Evolutionary conservation across 2,888 invertebrate genomes (phyloP), one percentile per base, ranked within the genome.

Genomic region (Heliconius sara): DNA sequence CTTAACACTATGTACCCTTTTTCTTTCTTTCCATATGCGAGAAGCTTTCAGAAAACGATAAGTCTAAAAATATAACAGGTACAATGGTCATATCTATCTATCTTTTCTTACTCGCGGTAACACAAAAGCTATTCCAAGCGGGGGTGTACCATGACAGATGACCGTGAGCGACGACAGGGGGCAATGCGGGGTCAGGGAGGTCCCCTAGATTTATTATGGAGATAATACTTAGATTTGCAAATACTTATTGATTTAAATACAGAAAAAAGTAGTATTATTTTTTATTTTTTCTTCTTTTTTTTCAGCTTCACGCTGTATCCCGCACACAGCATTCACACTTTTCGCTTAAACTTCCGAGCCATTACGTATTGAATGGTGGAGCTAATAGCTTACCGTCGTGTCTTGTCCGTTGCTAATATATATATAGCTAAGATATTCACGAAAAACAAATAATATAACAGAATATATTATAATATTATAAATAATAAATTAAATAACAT

Each of bases 141-240:
- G 76, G 81, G 71, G 60, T 60, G 75, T 74, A 77, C 79, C 89
- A 88, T 91, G 91, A 91, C 89, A 89, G 89, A 91, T 91, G 91
- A 81, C 83, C 83, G 81, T 80, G 76, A 77, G 80, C 75, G 80
- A 71, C 79, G 83, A 83, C 82, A 79, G 83, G 71, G 76, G 79
- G 80, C 60, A 76, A 78, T 60, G 78, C 65, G 79, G 79, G 80
- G 79, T 39, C 16, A 65, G 81, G 83, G 80, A 34, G 77, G 52
- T 30, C n/a, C 73, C 67, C 43, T 43, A 47, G 78, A 80, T 79
- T 79, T 72, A 81, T 80, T 80, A 60, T 71, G 65, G 47, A 52
- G 72, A 67, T 60, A 67, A 27, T 34, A 65, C 30, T 74, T 76
- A 71, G 71, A 72, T 77, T 77, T 71, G 77, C 77, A 75, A 75